These are phyloP conservation scores for Nebria ingens DNA, from an alignment of 1,140 invertebrate species.

Conservation along the genomic window DNA sequence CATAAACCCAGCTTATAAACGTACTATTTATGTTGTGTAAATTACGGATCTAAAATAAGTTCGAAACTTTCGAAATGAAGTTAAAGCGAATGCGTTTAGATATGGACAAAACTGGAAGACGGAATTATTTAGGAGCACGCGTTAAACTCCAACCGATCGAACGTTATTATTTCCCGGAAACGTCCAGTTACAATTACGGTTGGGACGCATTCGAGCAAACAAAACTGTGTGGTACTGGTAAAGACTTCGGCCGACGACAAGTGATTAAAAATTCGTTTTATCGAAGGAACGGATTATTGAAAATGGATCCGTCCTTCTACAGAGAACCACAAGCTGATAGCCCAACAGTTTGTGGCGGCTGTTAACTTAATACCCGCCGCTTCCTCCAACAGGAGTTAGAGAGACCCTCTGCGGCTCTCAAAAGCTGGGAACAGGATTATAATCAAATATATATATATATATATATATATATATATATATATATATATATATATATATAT, in stretches of 20 bases:
- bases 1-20: too few species aligned
- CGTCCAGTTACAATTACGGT: conserved; percentile 27
- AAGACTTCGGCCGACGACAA: conserved; percentile 26
- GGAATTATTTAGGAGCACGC: conserved; percentile 24
- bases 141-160: conserved; percentile 26
- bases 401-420: too few species aligned
- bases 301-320: conserved; percentile 31
- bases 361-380: too few species aligned
- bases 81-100: too few species aligned
- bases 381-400: too few species aligned
- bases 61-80: too few species aligned
- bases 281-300: conserved; percentile 25
- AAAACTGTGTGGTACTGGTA: conserved; percentile 17
- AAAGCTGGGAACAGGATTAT: too few species aligned
- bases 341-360: conserved; percentile 23
- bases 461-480: too few species aligned
- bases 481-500: too few species aligned
- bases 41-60: too few species aligned
- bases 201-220: conserved; percentile 29
- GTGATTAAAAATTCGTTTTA: conserved; percentile 31
- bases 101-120: conserved; percentile 20
- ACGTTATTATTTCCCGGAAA: conserved; percentile 30
- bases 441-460: too few species aligned
- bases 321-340: conserved; percentile 24
- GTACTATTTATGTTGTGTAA: too few species aligned